phyloP scores from a whole-genome alignment of 2,797 vertebrate species.

The Momotus momota region DNA sequence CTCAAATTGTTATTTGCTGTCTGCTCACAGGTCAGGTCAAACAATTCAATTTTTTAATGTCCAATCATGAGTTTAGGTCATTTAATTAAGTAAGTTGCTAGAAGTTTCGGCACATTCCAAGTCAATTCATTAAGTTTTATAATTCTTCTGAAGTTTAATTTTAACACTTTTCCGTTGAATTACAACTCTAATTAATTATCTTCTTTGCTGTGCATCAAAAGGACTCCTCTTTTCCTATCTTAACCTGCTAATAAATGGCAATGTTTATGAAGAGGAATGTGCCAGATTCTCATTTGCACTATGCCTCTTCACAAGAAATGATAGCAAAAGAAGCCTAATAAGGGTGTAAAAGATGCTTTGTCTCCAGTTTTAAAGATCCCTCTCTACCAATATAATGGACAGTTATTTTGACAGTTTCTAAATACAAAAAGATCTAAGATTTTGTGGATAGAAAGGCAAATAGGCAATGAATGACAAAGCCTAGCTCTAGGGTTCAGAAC shows the following conservation, averaged over 20 bases:
- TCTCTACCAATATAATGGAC: not conserved
- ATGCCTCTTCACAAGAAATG: not conserved
- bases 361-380: not conserved
- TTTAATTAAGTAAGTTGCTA: constrained; percentile 12
- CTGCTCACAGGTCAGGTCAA: not conserved
- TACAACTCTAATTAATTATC: constrained; percentile 61
- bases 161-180: constrained; percentile 57
- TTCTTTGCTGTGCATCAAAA: constrained; percentile 23
- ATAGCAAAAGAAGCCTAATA: not conserved
- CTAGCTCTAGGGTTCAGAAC: not conserved
- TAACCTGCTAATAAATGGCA: constrained; percentile 50
- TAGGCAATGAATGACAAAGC: not conserved
- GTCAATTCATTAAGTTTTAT: constrained; percentile 48
- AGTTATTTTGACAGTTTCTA: not conserved
- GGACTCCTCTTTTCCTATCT: not conserved
- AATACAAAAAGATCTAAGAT: not conserved
- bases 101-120: not conserved
- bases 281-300: constrained; percentile 33
- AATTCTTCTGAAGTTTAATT: constrained; percentile 54
- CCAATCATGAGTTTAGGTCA: not conserved
- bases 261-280: not conserved
- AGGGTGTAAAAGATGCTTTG: not conserved
- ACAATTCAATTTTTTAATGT: not conserved
- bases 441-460: not conserved
- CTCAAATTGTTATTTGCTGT: not conserved